Conservation (phyloP, 2,888 invertebrate genomes). For the Escarpia spicata region DNA sequence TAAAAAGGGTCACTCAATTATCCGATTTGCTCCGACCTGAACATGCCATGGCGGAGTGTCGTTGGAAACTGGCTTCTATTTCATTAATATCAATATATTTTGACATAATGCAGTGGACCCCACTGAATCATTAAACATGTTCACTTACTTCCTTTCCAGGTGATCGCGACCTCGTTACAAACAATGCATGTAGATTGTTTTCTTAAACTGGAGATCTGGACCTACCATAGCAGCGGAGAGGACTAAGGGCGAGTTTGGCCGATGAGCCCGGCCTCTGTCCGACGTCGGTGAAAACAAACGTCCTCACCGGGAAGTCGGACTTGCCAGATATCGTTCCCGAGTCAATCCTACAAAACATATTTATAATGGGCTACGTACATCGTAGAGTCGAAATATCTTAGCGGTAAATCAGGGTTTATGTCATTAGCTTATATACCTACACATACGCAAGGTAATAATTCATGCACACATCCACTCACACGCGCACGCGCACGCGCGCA, state of each 20-base stretch:
- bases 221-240: neutral
- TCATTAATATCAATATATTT: neutral
- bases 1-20: neutral
- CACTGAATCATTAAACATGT: neutral
- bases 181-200: neutral
- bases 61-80: neutral
- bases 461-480: too few relatives aligned
- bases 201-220: neutral
- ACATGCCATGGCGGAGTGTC: neutral
- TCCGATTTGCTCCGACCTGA: neutral
- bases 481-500: too few relatives aligned
- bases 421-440: too few relatives aligned
- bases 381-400: neutral
- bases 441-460: too few relatives aligned
- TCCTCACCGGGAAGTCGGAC: neutral
- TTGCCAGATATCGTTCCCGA: slow-evolving; percentile 1
- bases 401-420: too few relatives aligned
- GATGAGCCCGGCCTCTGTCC: neutral
- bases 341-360: neutral
- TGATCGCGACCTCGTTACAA: neutral
- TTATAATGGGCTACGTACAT: neutral
- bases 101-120: neutral
- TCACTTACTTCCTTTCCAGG: neutral
- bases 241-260: neutral
- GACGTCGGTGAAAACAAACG: neutral